Base-by-base conservation (phyloP, 2,113 vertebrate species). In the Ciconia boyciana region DNA sequence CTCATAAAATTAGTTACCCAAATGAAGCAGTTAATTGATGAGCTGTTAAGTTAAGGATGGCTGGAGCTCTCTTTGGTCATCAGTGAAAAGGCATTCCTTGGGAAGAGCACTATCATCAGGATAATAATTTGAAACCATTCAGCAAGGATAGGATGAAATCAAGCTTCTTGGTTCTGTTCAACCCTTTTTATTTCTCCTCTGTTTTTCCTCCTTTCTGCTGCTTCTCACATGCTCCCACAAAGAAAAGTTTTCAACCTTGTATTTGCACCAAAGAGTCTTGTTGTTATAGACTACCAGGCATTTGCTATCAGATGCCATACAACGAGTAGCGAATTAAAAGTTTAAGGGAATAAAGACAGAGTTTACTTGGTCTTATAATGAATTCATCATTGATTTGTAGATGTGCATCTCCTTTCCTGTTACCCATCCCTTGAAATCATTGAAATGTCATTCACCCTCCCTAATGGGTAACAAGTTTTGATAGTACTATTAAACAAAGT, bases 1-100 rank as follows among this genome's bases (percentile, higher is more conserved):
- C 89, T 97, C 95, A 90, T 93, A 44, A 96, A 84, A 96, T 95
- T 93, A 94, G 94, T 81, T 91, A 61, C 44, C 51, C 69, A 95
- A 64, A 96, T 90, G 90, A 97, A 83, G 70, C 70, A 94, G 68
- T 87, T 97, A 96, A 97, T 93, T 97, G 93, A 93, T 77, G 16
- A 94, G 43, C 85, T 96, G 86, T 92, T 91, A 83, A 88, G 39
- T 91, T 65, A 85, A 93, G 90, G 61, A 96, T 92, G 62, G 46
- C 89, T 77, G 69, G 87, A 95, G 22, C 89, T 93, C 70, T 95
- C 93, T 92, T 58, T 80, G 43, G 26, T 74, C 26, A 36, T 55
- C 41, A 66, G 51, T 66, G 32, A 58, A 90, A 92, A 76, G 17
- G 4, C 32, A 32, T 79, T 90, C 25, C 43, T 74, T 90, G 55